A percentile compares a stretch with the other conserved stretches of the same genome.
Conservation (phyloP, 2,888 invertebrate genomes). For the Choristoneura rosaceana region DNA sequence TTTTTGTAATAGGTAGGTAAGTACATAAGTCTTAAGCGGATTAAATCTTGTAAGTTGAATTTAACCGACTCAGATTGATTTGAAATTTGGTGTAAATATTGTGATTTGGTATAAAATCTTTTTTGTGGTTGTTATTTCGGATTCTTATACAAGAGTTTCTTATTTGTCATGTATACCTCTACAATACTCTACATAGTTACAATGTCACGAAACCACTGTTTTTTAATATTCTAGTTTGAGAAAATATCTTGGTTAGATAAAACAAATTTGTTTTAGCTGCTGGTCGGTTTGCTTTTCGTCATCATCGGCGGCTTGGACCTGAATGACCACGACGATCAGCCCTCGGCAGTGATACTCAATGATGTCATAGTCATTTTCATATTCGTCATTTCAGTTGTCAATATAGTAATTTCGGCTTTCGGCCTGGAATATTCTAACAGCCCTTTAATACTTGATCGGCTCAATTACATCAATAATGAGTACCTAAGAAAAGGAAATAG, state of each 20-base stretch:
- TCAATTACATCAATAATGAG: conserved; percentile 70
- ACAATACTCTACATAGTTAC: no score
- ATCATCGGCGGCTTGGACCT: conserved; percentile 93
- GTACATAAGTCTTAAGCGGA: no score
- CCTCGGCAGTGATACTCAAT: conserved; percentile 91
- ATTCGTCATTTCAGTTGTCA: conserved; percentile 92
- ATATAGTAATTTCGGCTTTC: conserved; percentile 93
- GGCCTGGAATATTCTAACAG: conserved; percentile 92
- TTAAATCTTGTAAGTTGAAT: no score
- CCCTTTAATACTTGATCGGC: conserved; percentile 83
- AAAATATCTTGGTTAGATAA: background rate
- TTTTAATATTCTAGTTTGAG: background rate
- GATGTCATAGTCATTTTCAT: conserved; percentile 92
- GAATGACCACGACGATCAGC: conserved; percentile 90
- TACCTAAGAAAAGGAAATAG: conserved; percentile 68
- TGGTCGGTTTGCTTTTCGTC: conserved; percentile 93
- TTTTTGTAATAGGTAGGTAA: no score
- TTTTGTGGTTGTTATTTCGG: no score
- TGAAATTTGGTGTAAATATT: no score
- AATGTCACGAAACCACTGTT: no score
- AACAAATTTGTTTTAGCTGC: conserved; percentile 87
- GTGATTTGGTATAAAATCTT: no score
- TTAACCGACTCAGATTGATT: no score
- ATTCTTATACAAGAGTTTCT: no score
- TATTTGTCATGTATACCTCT: no score